Percentiles rank a stretch among this genome's conserved stretches.
Evolutionary conservation across 1,140 invertebrate genomes (phyloP).

Genomic region (Neodiprion lecontei): DNA sequence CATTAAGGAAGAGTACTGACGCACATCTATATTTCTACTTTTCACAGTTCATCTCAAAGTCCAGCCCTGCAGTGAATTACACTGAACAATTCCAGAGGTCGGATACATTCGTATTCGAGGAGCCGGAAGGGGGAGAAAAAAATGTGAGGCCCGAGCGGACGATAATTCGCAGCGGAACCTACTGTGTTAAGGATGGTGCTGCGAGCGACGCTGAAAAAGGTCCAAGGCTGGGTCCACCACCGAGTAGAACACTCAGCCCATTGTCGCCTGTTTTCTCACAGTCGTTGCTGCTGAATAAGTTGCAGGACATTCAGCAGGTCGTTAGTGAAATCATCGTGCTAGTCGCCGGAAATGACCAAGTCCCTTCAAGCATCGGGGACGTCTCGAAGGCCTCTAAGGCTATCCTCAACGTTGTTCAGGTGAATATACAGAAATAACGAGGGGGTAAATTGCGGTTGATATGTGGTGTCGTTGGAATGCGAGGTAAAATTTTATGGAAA

Average conservation of each 20-base stretch:
- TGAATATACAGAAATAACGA: background rate
- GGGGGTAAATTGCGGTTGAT: too few relatives aligned
- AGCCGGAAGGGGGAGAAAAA: background rate
- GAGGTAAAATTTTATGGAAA: too few relatives aligned
- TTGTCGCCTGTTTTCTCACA: background rate
- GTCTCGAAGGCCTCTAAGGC: background rate
- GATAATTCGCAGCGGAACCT: background rate
- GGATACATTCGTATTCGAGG: background rate
- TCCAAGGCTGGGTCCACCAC: background rate
- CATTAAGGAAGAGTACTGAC: too few relatives aligned
- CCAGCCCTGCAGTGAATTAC: background rate
- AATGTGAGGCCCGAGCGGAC: background rate
- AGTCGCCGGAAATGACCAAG: background rate
- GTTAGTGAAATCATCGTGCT: background rate
- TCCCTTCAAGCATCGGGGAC: background rate
- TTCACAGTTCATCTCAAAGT: background rate
- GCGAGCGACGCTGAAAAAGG: background rate
- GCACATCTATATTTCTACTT: background rate
- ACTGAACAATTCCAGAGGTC: background rate
- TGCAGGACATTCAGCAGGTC: background rate
- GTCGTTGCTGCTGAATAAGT: background rate
- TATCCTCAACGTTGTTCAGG: background rate
- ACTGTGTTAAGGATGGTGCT: too few relatives aligned
- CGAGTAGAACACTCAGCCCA: background rate
- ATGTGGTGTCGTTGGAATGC: too few relatives aligned